Evolutionary conservation across 1,140 invertebrate genomes (phyloP).

Genomic region (Anadara kagoshimensis): DNA sequence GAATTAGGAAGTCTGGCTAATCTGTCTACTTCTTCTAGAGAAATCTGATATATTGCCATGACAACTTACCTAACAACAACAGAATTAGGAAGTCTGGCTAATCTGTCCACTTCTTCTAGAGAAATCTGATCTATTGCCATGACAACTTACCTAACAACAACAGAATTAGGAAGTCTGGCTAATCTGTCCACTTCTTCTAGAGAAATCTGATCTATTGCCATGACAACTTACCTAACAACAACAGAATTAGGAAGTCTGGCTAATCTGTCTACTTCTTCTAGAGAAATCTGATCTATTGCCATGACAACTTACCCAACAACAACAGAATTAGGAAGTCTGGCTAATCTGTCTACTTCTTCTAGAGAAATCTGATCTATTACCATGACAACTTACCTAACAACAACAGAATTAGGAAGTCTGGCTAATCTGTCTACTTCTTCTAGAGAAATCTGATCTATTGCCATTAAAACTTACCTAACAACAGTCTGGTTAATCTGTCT

Average conservation of each 20-base stretch:
- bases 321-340: slow-evolving; percentile 90
- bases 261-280: slow-evolving; percentile 98
- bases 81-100: slow-evolving; percentile 91
- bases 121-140: slow-evolving; percentile 99
- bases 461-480: no score
- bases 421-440: slow-evolving; percentile 98
- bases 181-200: slow-evolving; percentile 98
- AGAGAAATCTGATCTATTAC: slow-evolving; percentile 99
- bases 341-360: slow-evolving; percentile 97
- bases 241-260: slow-evolving; percentile 92
- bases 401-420: slow-evolving; percentile 90
- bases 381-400: slow-evolving; percentile 92
- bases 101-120: slow-evolving; percentile 97
- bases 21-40: slow-evolving; percentile 98
- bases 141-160: slow-evolving; percentile 93
- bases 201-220: slow-evolving; percentile 99
- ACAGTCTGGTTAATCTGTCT: slow-evolving; percentile 92
- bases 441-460: slow-evolving; percentile 99
- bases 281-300: slow-evolving; percentile 99
- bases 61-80: slow-evolving; percentile 91
- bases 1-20: slow-evolving; percentile 92
- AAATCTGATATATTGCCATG: slow-evolving; percentile 99
- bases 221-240: slow-evolving; percentile 92
- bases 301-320: slow-evolving; percentile 93
- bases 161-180: slow-evolving; percentile 90